Percentiles rank a stretch among this genome's conserved stretches.
Conservation (phyloP, 2,113 vertebrate species). For the Alectura lathami region DNA sequence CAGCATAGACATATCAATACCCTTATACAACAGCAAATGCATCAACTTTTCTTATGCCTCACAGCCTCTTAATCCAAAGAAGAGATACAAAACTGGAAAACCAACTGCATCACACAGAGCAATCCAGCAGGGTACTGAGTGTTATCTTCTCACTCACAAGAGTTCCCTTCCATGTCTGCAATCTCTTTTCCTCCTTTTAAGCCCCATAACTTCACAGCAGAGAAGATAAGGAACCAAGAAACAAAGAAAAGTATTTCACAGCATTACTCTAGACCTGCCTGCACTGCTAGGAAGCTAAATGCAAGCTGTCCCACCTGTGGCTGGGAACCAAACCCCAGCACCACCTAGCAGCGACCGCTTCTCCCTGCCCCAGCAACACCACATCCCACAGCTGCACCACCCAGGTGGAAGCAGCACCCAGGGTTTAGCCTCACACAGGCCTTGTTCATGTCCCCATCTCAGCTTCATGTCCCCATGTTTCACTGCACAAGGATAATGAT, state of each 20-base stretch:
- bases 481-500: neutral
- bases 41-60: neutral
- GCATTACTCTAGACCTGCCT: neutral
- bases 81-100: neutral
- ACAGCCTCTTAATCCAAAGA: constrained; percentile 38
- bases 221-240: neutral
- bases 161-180: neutral
- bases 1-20: neutral
- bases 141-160: neutral
- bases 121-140: neutral
- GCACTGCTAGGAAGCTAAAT: neutral
- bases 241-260: neutral
- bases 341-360: fast-evolving
- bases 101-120: neutral
- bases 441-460: neutral
- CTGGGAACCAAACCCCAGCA: neutral
- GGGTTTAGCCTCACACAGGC: neutral
- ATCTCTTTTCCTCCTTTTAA: neutral
- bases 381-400: neutral
- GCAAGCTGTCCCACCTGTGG: neutral
- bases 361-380: neutral
- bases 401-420: fast-evolving
- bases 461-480: neutral
- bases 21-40: neutral
- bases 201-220: neutral